Base-by-base conservation (phyloP, 2,113 vertebrate genomes). In the Propithecus coquereli region DNA sequence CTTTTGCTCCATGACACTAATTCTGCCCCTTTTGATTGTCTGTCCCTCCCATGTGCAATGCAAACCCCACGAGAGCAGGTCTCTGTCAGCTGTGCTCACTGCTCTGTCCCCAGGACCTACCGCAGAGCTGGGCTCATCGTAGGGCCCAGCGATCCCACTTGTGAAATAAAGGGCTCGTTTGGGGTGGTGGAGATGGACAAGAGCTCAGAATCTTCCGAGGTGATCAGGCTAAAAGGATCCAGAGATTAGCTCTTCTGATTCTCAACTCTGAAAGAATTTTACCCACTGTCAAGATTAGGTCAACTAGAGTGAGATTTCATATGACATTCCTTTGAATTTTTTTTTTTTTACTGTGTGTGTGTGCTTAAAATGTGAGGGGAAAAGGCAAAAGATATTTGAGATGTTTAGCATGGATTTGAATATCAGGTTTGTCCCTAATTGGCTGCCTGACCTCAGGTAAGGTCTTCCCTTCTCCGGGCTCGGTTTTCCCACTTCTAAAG, bases 121-220 rank as follows among this genome's bases (percentile, higher is more conserved):
- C 6, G 27, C 8, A 12, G 43, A 88, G 10, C 37, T n/a, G 16
- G 57, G 3, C 34, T 63, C 22, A 9, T 23, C 0, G 0, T 0
- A 16, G 37, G 30, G 6, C 74, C 74, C 8, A 5, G 5, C 0
- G 13, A 52, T 40, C 13, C 32, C 45, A 6, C 43, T 5, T 22
- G 22, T 6, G n/a, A 40, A 20, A 37, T 37, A 45, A 37, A 27
- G 2, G 40, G 6, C 9, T 7, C 3, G 6, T 32, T 13, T 11
- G 25, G 8, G 17, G 37, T 5, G 16, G 52, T 54, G 63, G 54
- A 0, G 8, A 23, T 7, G 8, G 57, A 59, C 0, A 1, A 13
- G 82, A 57, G 17, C 73, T 43, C 1, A 2, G 65, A 5, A 5
- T 74, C 11, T 74, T 30, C 65, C 13, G 52, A 18, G 34, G 84